Percentiles rank a stretch among this genome's conserved stretches.
Conservation (phyloP, 64 coral and sea anemone species). For the Stichodactyla helianthus region DNA sequence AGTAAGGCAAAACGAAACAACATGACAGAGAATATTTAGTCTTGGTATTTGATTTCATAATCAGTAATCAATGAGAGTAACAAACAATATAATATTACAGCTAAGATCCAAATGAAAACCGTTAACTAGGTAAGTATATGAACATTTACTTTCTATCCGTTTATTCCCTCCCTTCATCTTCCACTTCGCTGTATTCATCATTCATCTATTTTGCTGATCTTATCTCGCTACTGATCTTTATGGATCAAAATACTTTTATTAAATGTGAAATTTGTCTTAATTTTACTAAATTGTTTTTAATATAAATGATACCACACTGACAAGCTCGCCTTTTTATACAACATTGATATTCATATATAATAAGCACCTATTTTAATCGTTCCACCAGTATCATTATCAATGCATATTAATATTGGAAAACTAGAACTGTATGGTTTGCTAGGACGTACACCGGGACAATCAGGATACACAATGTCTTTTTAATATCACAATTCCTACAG, state of each 20-base stretch:
- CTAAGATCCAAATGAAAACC: too few species aligned
- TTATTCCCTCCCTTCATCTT: too few species aligned
- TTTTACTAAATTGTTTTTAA: background rate
- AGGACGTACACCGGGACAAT: conserved; percentile 1
- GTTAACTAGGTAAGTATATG: too few species aligned
- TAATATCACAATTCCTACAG: conserved; percentile 4
- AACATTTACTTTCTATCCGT: background rate
- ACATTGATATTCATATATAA: conserved; percentile 31
- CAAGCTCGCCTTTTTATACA: conserved; percentile 11
- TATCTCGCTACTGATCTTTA: background rate
- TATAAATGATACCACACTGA: background rate
- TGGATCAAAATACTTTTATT: background rate
- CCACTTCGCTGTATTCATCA: too few species aligned
- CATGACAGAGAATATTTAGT: too few species aligned
- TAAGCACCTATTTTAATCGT: conserved; percentile 11
- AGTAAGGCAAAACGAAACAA: too few species aligned
- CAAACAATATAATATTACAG: too few species aligned
- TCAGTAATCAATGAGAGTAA: too few species aligned
- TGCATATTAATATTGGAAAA: background rate
- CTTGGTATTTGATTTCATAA: too few species aligned
- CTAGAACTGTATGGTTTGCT: background rate
- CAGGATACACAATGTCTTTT: conserved; percentile 5
- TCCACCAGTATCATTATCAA: background rate
- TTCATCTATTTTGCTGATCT: background rate
- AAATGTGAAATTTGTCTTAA: background rate